Evolutionary conservation across 2,888 invertebrate species (phyloP), one percentile per base, ranked within the genome.

Genomic region (Zygothrica quintamaculata): DNA sequence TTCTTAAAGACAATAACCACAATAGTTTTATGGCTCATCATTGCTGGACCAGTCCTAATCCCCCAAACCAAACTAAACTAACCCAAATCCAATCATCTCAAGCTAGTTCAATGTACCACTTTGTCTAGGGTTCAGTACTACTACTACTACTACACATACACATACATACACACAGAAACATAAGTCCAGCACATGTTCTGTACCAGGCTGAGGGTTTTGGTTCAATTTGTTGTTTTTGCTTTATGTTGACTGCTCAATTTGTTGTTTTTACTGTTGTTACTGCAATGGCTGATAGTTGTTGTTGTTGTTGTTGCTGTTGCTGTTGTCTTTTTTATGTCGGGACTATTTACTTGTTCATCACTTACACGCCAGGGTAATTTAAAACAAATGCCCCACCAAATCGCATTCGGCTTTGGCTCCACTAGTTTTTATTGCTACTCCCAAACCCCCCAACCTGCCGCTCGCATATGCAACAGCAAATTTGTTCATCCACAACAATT

Each of bases 281-380:
- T 61, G 36, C 34, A 9, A 1, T 29, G n/a, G n/a, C n/a, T n/a
- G n/a, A n/a, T 9, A 29, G 36, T 26, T 46, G 50, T 31, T 53
- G 50, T 53, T 42, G 4, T 1, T 56, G 51, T 29, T 50, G 36
- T 29, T 51, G 51, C 26, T 58, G 50, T 53, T 42, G 18, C 9
- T 33, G 43, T 13, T 6, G 40, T 25, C 18, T 12, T 6, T 56
- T 65, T 58, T 67, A 62, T 73, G 73, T 72, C 34, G 43, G 61
- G 47, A 77, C 51, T 73, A 67, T 74, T 72, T 69, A 76, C 76
- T 76, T 68, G 84, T 75, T 85, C 80, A 81, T 81, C 88, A 87
- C 88, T 87, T 87, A 85, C 84, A 87, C 79, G 88, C 86, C 72
- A 87, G 84, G 76, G 80, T 87, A 86, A 81, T 81, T 81, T 81